Base-by-base conservation (phyloP, 35 echinoderm and acorn worm genomes). In the Lytechinus variegatus region DNA sequence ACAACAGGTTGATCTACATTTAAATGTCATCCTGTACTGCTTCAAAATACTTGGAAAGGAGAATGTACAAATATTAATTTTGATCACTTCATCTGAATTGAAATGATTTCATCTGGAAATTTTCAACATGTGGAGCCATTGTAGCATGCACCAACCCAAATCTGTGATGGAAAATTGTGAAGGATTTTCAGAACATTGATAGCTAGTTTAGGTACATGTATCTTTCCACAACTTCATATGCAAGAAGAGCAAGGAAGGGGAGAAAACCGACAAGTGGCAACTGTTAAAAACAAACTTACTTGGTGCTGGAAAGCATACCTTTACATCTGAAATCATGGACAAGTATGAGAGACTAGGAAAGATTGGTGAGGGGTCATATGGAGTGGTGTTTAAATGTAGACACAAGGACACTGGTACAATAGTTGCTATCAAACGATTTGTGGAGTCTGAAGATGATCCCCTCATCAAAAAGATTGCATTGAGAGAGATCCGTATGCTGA, bases 381-480 rank as follows among this genome's bases (percentile, higher is more conserved):
- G 98, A 91, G 98, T 99, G 54, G 98, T 99, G 10, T 99, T 99
- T 96, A 99, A 99, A 95, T 99, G 98, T 92, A 97, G 96, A 58
- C 97, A 98, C 88, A 99, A 95, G 93, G 98, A 99, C 96, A 98
- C 98, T n/a, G 95, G 95, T 27, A 95, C 96, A 87, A 97, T 99
- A 93, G 98, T 99, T 27, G 98, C 98, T 33, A 99, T 99, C 91
- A 99, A 99, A 60, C 88, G 97, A 95, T 99, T 99, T 97, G 98
- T 99, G 8, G 98, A 99, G 95, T 98, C 97, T 24, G 98, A 99
- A 55, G 98, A 99, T 95, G 98, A 99, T 57, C 98, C 98, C 10
- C 94, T 98, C 54, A 99, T 99, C 92, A 99, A 98, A 96, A 99
- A 99, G 91, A 99, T 99, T 94, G 98, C 98, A n/a, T 94, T 99